Conservation (phyloP, 2,888 invertebrate genomes). For the Rhingia campestris region DNA sequence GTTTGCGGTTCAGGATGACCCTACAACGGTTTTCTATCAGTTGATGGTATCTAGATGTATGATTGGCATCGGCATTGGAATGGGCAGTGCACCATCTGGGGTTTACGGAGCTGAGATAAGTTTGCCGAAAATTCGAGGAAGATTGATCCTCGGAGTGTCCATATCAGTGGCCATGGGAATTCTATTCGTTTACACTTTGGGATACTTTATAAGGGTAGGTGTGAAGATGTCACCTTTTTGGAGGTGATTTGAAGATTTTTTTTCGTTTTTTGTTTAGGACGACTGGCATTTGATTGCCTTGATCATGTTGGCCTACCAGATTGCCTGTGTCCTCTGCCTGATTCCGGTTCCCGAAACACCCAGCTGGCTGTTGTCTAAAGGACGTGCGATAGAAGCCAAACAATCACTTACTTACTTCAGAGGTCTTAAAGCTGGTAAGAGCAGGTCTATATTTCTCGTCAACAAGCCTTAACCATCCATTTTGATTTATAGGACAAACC, state of each 20-base stretch:
- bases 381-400: slow-evolving; percentile 85
- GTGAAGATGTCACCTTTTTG: background rate
- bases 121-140: slow-evolving; percentile 85
- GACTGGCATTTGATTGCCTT: slow-evolving; percentile 81
- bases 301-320: slow-evolving; percentile 80
- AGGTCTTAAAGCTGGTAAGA: slow-evolving; percentile 82
- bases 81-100: slow-evolving; percentile 81
- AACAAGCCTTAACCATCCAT: background rate
- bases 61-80: slow-evolving; percentile 80
- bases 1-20: slow-evolving; percentile 77
- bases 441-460: background rate
- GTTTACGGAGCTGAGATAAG: slow-evolving; percentile 83
- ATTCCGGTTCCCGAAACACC: slow-evolving; percentile 87
- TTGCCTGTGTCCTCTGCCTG: slow-evolving; percentile 82
- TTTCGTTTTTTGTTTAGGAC: slow-evolving; percentile 67
- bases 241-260: too few relatives aligned
- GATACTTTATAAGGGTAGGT: slow-evolving; percentile 82
- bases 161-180: slow-evolving; percentile 87
- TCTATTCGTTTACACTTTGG: slow-evolving; percentile 86
- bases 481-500: slow-evolving; percentile 75
- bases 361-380: slow-evolving; percentile 86
- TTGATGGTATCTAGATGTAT: slow-evolving; percentile 80
- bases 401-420: slow-evolving; percentile 85
- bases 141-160: slow-evolving; percentile 86
- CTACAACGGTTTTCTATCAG: slow-evolving; percentile 77